Percentiles rank a stretch among this genome's conserved stretches.
phyloP scores from a whole-genome alignment of 2,888 invertebrate genomes.

The Cryptophagus acutangulus region DNA sequence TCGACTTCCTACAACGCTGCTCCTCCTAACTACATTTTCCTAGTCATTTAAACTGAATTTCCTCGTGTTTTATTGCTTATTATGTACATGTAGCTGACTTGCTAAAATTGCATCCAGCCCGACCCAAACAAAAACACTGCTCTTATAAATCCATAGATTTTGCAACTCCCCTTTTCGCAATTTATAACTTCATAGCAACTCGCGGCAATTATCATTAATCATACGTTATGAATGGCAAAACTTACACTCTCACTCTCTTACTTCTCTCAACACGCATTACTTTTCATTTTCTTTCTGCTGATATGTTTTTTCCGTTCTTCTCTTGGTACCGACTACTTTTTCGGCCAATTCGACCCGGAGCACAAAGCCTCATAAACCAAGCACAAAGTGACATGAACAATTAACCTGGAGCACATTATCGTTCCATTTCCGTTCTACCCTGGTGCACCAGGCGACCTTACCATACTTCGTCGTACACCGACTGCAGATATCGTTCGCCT shows the following conservation, averaged over 20 bases:
- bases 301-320: no score
- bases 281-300: constrained; percentile 41
- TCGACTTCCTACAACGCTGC: constrained; percentile 17
- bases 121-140: constrained; percentile 40
- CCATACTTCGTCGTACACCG: no score
- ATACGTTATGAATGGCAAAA: constrained; percentile 47
- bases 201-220: constrained; percentile 47
- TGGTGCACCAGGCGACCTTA: no score
- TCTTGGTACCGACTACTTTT: no score
- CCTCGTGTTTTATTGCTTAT: constrained; percentile 20
- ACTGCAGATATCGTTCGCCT: constrained; percentile 31
- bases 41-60: constrained; percentile 30
- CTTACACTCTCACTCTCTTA: constrained; percentile 35
- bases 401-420: constrained; percentile 35
- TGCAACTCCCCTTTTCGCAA: constrained; percentile 34
- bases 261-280: constrained; percentile 25
- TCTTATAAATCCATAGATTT: constrained; percentile 38
- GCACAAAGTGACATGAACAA: constrained; percentile 33
- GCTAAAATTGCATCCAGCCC: constrained; percentile 31
- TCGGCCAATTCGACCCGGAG: no score
- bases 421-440: constrained; percentile 20
- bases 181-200: constrained; percentile 44
- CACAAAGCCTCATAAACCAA: constrained; percentile 29
- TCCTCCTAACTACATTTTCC: constrained; percentile 26
- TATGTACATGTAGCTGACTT: constrained; percentile 30